Percentiles rank a stretch among this genome's conserved stretches.
These are phyloP conservation scores for Trochalopteron elliotii DNA, from an alignment of 2,113 vertebrate genomes.

Conservation along the genomic window DNA sequence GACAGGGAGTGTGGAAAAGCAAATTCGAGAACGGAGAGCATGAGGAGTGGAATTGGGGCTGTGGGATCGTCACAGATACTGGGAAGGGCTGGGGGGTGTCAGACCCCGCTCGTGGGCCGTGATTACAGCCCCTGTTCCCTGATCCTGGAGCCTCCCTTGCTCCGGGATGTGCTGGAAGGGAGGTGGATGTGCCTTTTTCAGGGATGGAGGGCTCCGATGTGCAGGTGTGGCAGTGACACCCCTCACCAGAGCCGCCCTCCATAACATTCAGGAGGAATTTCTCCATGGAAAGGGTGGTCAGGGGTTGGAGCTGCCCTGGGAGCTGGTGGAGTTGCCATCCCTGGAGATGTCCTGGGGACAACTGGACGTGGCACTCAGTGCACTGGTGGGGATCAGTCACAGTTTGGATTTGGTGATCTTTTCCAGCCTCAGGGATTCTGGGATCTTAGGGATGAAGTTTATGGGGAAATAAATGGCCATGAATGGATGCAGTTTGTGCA, in stretches of 20 bases:
- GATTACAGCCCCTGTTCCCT: not conserved
- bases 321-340: not conserved
- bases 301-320: not conserved
- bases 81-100: too few species aligned
- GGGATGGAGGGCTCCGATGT: not conserved
- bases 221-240: not conserved
- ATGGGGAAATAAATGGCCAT: fast-evolving
- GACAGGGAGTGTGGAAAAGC: not conserved
- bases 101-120: fast-evolving
- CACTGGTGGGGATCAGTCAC: not conserved
- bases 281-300: not conserved
- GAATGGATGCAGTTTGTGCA: too few species aligned
- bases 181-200: not conserved
- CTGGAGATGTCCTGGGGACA: not conserved
- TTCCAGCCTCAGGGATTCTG: not conserved
- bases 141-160: not conserved
- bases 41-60: not conserved
- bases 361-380: not conserved
- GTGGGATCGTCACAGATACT: not conserved
- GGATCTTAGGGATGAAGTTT: not conserved
- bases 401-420: too few species aligned
- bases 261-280: fast-evolving
- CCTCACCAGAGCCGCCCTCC: not conserved
- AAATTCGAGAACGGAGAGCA: fast-evolving
- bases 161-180: not conserved